Evolutionary conservation across 2,113 vertebrate species (phyloP), one percentile per base, ranked within the genome.

Genomic region (Podocnemis expansa): DNA sequence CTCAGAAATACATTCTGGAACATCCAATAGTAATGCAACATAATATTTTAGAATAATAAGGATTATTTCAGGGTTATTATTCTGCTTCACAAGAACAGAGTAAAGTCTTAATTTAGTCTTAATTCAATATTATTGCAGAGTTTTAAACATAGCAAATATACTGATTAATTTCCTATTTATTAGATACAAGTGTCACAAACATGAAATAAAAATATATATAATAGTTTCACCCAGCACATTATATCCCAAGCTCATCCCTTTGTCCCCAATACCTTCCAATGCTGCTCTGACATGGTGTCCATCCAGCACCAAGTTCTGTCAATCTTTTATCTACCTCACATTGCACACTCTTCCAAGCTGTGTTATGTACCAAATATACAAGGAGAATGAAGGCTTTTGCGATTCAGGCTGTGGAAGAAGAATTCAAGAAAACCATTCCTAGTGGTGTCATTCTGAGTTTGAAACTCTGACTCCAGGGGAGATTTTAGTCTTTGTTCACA

Each of bases 201-300:
- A 11, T 10, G 27, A 41, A 63, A 2, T 13, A n/a, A 52, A 3
- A 6, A 14, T 16, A 5, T 9, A 5, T 22, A 86, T 70, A 43
- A n/a, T 27, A 21, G 5, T 1, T 0, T 16, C 80, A 31, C 49
- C 27, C 22, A 73, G 38, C 60, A 41, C 43, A 3, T 17, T 34
- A 52, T 25, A 24, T 67, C 82, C 41, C 41, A 47, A 78, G 25
- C 17, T 41, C 49, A 38, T 63, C 55, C 55, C 78, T 87, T 83
- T 8, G 24, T 19, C 1, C 0, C 16, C 38, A 47, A 8, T 29
- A 60, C 8, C 63, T n/a, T 27, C 16, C 34, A 41, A 80, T 80
- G 54, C 43, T 47, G 43, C 16, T 29, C 52, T 29, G 22, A 78
- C 58, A 24, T 29, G 8, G 5, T 45, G 14, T 78, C 83, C n/a